Conservation (phyloP, 2,888 invertebrate genomes). For the Ctenicera cuprea region DNA sequence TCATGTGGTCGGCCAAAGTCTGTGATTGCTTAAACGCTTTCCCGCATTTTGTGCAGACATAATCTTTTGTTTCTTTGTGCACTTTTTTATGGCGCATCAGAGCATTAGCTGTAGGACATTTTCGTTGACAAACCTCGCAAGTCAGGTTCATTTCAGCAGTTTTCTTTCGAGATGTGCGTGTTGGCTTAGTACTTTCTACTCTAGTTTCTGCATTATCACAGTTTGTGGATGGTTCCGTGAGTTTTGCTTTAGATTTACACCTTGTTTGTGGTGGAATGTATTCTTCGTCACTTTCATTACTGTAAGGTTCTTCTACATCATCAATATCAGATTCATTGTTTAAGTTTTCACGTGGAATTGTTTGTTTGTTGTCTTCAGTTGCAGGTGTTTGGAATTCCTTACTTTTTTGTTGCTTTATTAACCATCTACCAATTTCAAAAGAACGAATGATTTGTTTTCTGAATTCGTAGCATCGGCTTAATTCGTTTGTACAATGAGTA, state of each 20-base stretch:
- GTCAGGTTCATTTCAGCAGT: not conserved
- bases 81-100: slow-evolving; percentile 32
- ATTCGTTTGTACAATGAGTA: slow-evolving; percentile 56
- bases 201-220: not conserved
- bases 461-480: slow-evolving; percentile 59
- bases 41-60: slow-evolving; percentile 45
- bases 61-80: slow-evolving; percentile 34
- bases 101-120: slow-evolving; percentile 35
- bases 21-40: slow-evolving; percentile 44
- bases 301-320: not conserved
- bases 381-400: not conserved
- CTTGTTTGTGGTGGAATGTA: not conserved
- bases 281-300: slow-evolving; percentile 30
- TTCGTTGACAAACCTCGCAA: slow-evolving; percentile 36
- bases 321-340: not conserved
- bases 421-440: slow-evolving; percentile 58
- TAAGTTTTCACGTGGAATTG: not conserved
- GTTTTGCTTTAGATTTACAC: not conserved
- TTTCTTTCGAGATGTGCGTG: slow-evolving; percentile 9
- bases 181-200: not conserved
- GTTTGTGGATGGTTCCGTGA: not conserved
- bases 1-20: slow-evolving; percentile 45
- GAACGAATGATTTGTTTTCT: slow-evolving; percentile 57
- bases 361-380: not conserved
- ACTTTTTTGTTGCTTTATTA: slow-evolving; percentile 32